These are phyloP conservation scores for Latheticus oryzae DNA, from an alignment of 2,888 invertebrate species.

Conservation along the genomic window DNA sequence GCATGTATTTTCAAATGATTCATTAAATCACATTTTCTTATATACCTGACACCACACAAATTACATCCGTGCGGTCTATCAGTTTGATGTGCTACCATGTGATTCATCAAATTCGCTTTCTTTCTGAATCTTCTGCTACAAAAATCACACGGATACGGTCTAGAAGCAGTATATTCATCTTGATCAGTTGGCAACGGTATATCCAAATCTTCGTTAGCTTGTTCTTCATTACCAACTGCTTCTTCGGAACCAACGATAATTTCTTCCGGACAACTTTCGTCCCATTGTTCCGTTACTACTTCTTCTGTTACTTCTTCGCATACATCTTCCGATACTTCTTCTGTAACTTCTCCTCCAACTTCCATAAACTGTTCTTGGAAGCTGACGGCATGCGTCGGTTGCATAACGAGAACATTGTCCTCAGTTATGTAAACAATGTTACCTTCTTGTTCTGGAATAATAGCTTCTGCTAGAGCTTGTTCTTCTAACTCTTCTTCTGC, in stretches of 20 bases:
- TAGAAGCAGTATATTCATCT: constrained; percentile 79
- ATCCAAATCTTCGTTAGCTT: constrained; percentile 73
- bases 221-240: constrained; percentile 67
- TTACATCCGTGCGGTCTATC: constrained; percentile 86
- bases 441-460: constrained; percentile 39
- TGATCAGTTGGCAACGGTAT: constrained; percentile 86
- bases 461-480: constrained; percentile 5
- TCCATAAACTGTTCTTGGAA: constrained; percentile 67
- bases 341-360: constrained; percentile 80
- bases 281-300: constrained; percentile 86
- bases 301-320: constrained; percentile 75
- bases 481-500: constrained; percentile 33
- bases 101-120: constrained; percentile 85
- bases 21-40: constrained; percentile 83
- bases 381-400: constrained; percentile 47
- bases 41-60: constrained; percentile 83
- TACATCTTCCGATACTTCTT: constrained; percentile 65
- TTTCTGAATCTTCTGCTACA: constrained; percentile 86
- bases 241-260: constrained; percentile 72
- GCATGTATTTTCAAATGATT: constrained; percentile 87
- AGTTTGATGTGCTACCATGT: constrained; percentile 88
- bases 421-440: constrained; percentile 63
- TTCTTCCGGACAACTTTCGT: constrained; percentile 67
- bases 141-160: constrained; percentile 89
- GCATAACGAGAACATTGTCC: constrained; percentile 62